Evolutionary conservation across 2,113 vertebrate genomes (phyloP).

Genomic region (Albula goreensis): DNA sequence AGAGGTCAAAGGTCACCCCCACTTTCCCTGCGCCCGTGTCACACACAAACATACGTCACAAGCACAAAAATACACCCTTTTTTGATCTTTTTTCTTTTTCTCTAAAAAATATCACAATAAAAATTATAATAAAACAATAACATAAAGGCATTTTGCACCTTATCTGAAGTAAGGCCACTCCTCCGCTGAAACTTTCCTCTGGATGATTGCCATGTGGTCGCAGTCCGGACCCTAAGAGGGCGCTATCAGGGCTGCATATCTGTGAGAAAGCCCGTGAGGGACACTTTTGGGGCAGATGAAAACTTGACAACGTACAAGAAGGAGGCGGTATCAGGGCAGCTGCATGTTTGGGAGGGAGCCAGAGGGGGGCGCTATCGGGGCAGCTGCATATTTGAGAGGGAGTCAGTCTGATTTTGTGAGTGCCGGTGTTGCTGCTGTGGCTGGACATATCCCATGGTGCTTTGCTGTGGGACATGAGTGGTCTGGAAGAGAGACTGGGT

Average conservation of each 20-base stretch:
- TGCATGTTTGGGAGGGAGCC: neutral
- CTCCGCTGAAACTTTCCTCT: neutral
- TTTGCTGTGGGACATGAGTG: constrained; percentile 58
- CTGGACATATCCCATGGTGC: constrained; percentile 70
- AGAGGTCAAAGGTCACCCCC: neutral
- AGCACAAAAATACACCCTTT: neutral
- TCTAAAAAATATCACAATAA: neutral
- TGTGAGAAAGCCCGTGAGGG: too few species aligned
- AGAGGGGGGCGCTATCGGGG: neutral
- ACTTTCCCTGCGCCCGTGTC: neutral
- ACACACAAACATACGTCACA: neutral
- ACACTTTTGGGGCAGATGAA: too few species aligned
- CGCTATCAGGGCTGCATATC: too few species aligned
- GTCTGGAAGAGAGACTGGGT: constrained; percentile 68
- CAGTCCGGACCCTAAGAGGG: neutral
- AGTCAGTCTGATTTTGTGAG: constrained; percentile 29
- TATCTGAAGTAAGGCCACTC: constrained; percentile 6
- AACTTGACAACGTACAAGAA: too few species aligned
- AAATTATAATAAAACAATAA: neutral
- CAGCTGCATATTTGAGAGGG: neutral
- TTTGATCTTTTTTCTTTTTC: neutral
- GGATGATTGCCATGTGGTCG: neutral
- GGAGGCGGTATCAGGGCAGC: neutral
- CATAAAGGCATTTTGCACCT: neutral
- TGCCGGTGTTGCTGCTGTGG: constrained; percentile 61